Base-by-base conservation (phyloP, 2,113 vertebrate species). In the Neopipo cinnamomea region DNA sequence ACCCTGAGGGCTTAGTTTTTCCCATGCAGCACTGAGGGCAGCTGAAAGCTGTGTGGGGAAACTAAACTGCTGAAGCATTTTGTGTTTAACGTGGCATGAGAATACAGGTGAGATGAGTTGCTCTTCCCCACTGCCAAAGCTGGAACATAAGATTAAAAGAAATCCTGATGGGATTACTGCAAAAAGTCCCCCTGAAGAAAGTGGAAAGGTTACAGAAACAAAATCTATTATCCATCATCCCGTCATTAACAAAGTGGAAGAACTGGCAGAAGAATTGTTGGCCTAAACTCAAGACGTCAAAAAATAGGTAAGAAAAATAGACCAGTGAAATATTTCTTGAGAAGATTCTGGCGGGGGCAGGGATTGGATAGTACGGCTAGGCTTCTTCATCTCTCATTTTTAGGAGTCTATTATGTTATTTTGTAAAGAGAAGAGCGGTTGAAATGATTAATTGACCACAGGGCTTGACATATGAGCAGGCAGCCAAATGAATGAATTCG, bases 301-400 rank as follows among this genome's bases (percentile, higher is more conserved):
- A 95, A 93, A 72, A 47, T 20, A 94, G 86, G 65, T 92, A 93
- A 90, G 88, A 94, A 94, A 95, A 91, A 91, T 90, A 80, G 81
- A 75, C 58, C 39, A 70, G 14, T 30, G 63, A 88, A 84, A 84
- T 80, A 94, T 76, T 95, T 37, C 65, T 41, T 59, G 46, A 39
- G 83, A 87, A 94, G 52, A 62, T 16, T 62, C 37, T 31, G 47
- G 28, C 10, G 23, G 11, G 25, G 23, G 41, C 44, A 91, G 49
- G 52, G 56, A 74, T 72, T 84, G 49, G 55, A 81, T 75, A 23
- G 49, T 86, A 84, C 67, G 9, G 2, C 44, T 84, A 70, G 56
- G 41, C 49, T 46, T 93, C 89, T 90, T 86, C 63, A 83, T 94
- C 76, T 71, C 85, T 96, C 78, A 85, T 77, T 96, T 94, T 93